Evolutionary conservation across 1,140 invertebrate species (phyloP), one percentile per base, ranked within the genome.

Genomic region (Euwallacea fornicatus): DNA sequence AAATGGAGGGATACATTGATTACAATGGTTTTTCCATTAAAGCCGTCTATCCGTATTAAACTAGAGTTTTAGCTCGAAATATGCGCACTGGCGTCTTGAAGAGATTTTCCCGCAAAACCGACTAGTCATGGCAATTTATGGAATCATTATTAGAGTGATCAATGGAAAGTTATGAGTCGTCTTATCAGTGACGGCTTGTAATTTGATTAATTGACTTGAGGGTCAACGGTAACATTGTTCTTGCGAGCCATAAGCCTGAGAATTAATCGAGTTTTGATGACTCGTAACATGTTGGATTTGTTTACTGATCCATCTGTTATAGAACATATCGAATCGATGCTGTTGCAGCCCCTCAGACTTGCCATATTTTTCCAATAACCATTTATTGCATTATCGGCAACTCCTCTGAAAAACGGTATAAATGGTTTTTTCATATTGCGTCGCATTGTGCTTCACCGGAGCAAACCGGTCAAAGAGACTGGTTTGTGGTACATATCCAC

Each of bases 211-310:
- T 69, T 42, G 60, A 15, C 16, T 66, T 58, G 21, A 21, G 16
- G n/a, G 58, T 15, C 15, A n/a, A 21, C 47, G 47, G n/a, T 44
- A 60, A 55, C 44, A 46, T 63, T 54, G 67, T 69, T 55, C 59
- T 59, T 61, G 33, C 21, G 33, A 69, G 67, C 43, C 56, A 68
- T 68, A 46, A 61, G 66, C 50, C 33, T 53, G 13, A 53, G 54
- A 60, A 69, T 63, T 69, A 61, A 69, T 69, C 46, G 59, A 56
- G 59, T 63, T 62, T 55, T 69, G 67, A 69, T 69, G 67, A 69
- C 67, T 69, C n/a, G 67, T 69, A 69, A 69, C 60, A 62, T 47
- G 67, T 44, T 15, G 59, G 66, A 62, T 69, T 69, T 69, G 59
- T 69, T 69, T 69, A 63, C 67, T 13, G 15, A 55, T 33, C 67